A percentile compares a stretch with the other conserved stretches of the same genome.
Evolutionary conservation across 2,113 vertebrate species (phyloP).

Genomic region (Seriola quinqueradiata): DNA sequence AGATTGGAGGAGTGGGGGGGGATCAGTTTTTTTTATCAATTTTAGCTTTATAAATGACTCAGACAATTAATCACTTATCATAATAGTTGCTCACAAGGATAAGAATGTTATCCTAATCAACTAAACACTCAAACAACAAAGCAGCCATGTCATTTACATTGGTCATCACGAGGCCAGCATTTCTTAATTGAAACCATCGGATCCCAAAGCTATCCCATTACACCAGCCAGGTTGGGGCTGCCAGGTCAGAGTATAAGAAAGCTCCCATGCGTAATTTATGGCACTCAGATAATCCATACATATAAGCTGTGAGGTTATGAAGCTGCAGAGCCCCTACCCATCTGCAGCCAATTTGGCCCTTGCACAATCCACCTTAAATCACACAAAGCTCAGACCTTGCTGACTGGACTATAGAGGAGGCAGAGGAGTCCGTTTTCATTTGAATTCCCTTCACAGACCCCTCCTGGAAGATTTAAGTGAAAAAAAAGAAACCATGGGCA

Average conservation of each 20-base stretch:
- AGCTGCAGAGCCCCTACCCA: constrained; percentile 62
- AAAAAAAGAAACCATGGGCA: constrained; percentile 30
- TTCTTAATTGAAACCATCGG: constrained; percentile 69
- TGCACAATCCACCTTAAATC: constrained; percentile 75
- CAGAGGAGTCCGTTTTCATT: constrained; percentile 68
- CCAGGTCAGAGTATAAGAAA: constrained; percentile 68
- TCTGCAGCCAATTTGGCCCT: constrained; percentile 77
- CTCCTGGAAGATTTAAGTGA: constrained; percentile 59
- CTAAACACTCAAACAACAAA: constrained; percentile 3
- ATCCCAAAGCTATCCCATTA: constrained; percentile 61
- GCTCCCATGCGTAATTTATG: constrained; percentile 70
- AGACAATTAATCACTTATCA: too few species aligned
- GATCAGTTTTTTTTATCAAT: too few species aligned
- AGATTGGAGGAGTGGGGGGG: too few species aligned
- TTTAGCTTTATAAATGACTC: too few species aligned
- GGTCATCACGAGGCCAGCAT: constrained; percentile 47
- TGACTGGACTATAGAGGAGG: constrained; percentile 61
- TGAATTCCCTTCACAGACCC: constrained; percentile 68
- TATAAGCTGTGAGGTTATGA: constrained; percentile 67
- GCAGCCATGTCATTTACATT: constrained; percentile 6
- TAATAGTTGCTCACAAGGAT: neutral
- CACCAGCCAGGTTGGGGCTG: constrained; percentile 43
- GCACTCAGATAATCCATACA: constrained; percentile 73
- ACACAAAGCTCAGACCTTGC: constrained; percentile 56
- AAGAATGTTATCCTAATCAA: neutral